Percentiles rank a stretch among this genome's conserved stretches.
These are phyloP conservation scores for Acanthisitta chloris DNA, from an alignment of 2,113 vertebrate species.

Conservation along the genomic window DNA sequence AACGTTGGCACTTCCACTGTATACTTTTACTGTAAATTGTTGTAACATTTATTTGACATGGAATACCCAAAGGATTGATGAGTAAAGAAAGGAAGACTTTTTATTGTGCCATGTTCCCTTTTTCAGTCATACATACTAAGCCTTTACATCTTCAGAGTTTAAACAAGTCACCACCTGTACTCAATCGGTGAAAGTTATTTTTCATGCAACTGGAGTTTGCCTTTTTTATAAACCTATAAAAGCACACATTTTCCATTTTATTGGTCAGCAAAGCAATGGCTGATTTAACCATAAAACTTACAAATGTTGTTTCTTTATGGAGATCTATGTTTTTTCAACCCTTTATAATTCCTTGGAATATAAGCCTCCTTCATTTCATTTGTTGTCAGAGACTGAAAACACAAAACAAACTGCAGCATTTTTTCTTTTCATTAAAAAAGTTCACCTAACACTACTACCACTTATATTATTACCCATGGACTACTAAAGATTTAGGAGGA, in stretches of 20 bases:
- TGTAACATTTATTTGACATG: constrained; percentile 92
- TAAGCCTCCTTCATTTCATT: constrained; percentile 41
- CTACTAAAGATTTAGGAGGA: constrained; percentile 67
- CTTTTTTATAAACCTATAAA: constrained; percentile 83
- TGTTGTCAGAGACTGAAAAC: constrained; percentile 39
- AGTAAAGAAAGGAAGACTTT: constrained; percentile 82
- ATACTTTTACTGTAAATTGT: constrained; percentile 91
- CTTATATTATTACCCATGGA: constrained; percentile 45
- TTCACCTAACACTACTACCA: constrained; percentile 13
- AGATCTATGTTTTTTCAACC: constrained; percentile 66
- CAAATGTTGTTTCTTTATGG: constrained; percentile 74
- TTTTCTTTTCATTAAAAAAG: constrained; percentile 51
- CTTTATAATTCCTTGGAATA: constrained; percentile 67
- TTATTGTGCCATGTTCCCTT: constrained; percentile 88
- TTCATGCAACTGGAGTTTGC: constrained; percentile 80
- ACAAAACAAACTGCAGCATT: constrained; percentile 54
- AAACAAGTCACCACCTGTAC: constrained; percentile 86
- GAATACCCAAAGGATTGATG: constrained; percentile 89
- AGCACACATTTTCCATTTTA: constrained; percentile 84
- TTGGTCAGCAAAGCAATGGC: constrained; percentile 78
- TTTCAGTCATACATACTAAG: constrained; percentile 90
- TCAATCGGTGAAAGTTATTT: constrained; percentile 83
- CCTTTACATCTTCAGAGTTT: constrained; percentile 81
- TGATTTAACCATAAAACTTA: constrained; percentile 76
- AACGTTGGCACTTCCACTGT: constrained; percentile 92